A percentile compares a stretch with the other conserved stretches of the same genome.
These are phyloP conservation scores for Macrotrachela quadricornifera DNA, from an alignment of 1,140 invertebrate species.

Conservation along the genomic window DNA sequence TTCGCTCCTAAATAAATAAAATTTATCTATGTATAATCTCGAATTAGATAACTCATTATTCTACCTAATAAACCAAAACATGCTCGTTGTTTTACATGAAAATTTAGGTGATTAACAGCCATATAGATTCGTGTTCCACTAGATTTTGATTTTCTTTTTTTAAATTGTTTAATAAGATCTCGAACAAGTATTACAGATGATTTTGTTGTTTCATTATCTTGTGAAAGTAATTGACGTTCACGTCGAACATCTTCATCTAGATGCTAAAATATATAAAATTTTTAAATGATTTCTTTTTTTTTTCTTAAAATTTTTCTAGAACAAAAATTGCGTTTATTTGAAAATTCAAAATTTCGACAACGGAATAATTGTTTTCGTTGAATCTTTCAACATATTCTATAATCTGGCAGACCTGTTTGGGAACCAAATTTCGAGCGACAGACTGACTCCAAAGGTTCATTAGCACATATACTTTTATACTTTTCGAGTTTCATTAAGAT, in stretches of 20 bases:
- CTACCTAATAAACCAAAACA: slow-evolving; percentile 27
- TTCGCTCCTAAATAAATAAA: not conserved
- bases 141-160: not conserved
- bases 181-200: not conserved
- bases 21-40: not conserved
- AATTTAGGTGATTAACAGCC: slow-evolving; percentile 12
- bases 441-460: too few species aligned
- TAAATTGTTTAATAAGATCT: slow-evolving; percentile 3
- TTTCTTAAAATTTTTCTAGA: too few species aligned
- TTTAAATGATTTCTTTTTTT: too few species aligned
- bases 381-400: too few species aligned
- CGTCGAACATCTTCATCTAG: not conserved
- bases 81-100: slow-evolving; percentile 13
- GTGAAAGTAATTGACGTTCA: not conserved
- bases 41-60: not conserved
- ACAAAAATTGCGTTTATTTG: too few species aligned
- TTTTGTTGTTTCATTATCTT: not conserved
- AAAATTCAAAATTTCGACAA: too few species aligned
- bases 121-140: slow-evolving; percentile 8
- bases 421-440: too few species aligned
- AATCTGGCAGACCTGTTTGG: too few species aligned
- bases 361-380: too few species aligned
- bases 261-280: too few species aligned
- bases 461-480: too few species aligned
- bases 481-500: too few species aligned